Percentiles rank a stretch among this genome's conserved stretches.
phyloP scores from a whole-genome alignment of 1,140 invertebrate genomes.

The Drosophila neocordata region DNA sequence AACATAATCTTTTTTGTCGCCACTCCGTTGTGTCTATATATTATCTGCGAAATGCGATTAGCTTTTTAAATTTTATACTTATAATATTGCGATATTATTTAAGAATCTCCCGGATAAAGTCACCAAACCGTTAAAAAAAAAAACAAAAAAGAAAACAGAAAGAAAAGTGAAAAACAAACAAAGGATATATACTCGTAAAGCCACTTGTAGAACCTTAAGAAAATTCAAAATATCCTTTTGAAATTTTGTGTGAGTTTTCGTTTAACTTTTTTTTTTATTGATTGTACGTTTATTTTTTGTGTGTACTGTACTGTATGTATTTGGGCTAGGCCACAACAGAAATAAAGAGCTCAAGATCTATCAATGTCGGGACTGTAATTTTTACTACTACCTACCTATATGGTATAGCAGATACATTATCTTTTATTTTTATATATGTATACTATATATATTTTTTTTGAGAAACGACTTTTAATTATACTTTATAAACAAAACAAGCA shows the following conservation, averaged over 20 bases:
- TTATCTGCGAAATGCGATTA: slow-evolving; percentile 43
- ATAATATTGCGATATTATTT: slow-evolving; percentile 65
- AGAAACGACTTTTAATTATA: slow-evolving; percentile 57
- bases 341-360: slow-evolving; percentile 10
- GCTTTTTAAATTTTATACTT: slow-evolving; percentile 66
- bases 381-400: slow-evolving; percentile 3
- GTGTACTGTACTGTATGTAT: neutral
- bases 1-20: neutral
- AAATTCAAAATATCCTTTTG: slow-evolving; percentile 25
- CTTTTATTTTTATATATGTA: slow-evolving; percentile 30
- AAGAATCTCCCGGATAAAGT: slow-evolving; percentile 58
- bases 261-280: neutral
- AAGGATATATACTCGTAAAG: slow-evolving; percentile 40
- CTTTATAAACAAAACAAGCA: slow-evolving; percentile 39
- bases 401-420: slow-evolving; percentile 46
- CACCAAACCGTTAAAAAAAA: slow-evolving; percentile 34
- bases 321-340: slow-evolving; percentile 11
- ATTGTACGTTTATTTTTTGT: neutral
- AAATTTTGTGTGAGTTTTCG: neutral
- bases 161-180: slow-evolving; percentile 18
- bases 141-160: slow-evolving; percentile 5
- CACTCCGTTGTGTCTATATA: slow-evolving; percentile 34
- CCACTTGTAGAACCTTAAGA: slow-evolving; percentile 67
- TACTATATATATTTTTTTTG: slow-evolving; percentile 58
- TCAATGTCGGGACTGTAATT: slow-evolving; percentile 11